Evolutionary conservation across 1,140 invertebrate species (phyloP).

Genomic region (Teleopsis dalmanni): DNA sequence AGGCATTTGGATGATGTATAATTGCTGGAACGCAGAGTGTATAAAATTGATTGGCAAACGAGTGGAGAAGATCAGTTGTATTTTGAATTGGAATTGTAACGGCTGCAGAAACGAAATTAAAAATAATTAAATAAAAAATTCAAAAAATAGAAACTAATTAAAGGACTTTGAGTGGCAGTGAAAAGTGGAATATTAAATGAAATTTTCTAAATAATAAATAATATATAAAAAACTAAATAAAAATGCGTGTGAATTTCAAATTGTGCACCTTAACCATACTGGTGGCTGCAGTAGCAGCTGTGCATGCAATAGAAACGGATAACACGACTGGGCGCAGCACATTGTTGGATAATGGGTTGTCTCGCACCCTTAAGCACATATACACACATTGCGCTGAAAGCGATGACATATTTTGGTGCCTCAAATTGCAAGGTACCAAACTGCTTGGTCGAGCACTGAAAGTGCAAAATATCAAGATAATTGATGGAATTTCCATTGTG

Average conservation of each 20-base stretch:
- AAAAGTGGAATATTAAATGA: neutral
- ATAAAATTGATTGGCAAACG: slow-evolving; percentile 35
- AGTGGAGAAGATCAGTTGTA: slow-evolving; percentile 38
- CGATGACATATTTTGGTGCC: slow-evolving; percentile 56
- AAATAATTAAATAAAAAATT: neutral
- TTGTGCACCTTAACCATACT: neutral
- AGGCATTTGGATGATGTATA: too few species aligned
- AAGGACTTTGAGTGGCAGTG: neutral
- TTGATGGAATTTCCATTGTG: slow-evolving; percentile 54
- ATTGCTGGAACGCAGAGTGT: slow-evolving; percentile 40
- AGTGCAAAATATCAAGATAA: slow-evolving; percentile 53
- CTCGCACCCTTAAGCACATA: slow-evolving; percentile 47
- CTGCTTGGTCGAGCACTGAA: slow-evolving; percentile 55
- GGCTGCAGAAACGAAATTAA: slow-evolving; percentile 4
- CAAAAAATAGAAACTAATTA: neutral
- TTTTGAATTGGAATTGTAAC: slow-evolving; percentile 9
- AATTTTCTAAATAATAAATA: neutral
- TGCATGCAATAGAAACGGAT: neutral
- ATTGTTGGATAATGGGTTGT: slow-evolving; percentile 23
- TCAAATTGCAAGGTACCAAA: slow-evolving; percentile 59
- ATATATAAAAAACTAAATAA: neutral
- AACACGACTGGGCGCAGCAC: neutral
- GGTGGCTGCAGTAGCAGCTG: neutral
- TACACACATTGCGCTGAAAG: slow-evolving; percentile 55
- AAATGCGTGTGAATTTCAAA: neutral